phyloP scores from a whole-genome alignment of 2,797 vertebrate species.

The Eospalax fontanierii region DNA sequence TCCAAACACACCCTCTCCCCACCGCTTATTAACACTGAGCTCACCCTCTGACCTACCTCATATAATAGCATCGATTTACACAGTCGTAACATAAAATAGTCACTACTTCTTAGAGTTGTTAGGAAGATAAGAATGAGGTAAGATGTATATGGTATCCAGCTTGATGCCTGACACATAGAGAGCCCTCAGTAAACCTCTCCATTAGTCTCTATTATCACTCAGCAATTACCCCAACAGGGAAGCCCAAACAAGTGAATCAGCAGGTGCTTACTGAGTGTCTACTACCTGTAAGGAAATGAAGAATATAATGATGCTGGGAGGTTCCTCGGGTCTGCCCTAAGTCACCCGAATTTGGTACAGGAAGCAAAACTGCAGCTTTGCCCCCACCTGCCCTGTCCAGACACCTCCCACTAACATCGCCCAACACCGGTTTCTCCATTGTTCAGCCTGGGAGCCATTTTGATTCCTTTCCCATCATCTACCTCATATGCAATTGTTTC shows the following conservation, averaged over 20 bases:
- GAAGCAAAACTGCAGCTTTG: accelerated
- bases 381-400: neutral
- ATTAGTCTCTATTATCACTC: neutral
- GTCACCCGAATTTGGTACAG: neutral
- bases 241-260: neutral
- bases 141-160: neutral
- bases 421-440: too few relatives aligned
- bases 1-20: neutral
- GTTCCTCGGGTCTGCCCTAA: neutral
- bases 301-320: too few relatives aligned
- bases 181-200: neutral
- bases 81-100: neutral
- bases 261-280: neutral
- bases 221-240: neutral
- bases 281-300: neutral
- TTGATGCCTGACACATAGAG: neutral
- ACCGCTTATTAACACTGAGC: neutral
- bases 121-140: neutral
- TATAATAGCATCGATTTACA: neutral
- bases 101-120: neutral
- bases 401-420: accelerated
- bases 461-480: neutral
- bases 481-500: neutral
- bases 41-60: neutral
- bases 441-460: neutral